Evolutionary conservation across 2,888 invertebrate species (phyloP).

Genomic region (Platycheirus rosarum): DNA sequence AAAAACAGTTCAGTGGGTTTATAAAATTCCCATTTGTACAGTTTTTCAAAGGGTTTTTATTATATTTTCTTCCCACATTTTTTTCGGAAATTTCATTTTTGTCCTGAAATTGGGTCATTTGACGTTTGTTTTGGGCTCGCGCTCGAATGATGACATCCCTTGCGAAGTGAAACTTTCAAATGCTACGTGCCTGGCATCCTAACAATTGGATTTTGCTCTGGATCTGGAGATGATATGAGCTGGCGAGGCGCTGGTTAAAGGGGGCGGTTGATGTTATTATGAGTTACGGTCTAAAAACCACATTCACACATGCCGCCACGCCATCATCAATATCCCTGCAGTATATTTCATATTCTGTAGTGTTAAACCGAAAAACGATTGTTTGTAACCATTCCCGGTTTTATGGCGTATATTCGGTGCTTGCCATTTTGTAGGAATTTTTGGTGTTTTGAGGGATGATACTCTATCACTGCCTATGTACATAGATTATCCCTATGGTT

Average conservation of each 20-base stretch:
- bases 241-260: not conserved
- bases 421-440: constrained; percentile 48
- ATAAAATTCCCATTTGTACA: constrained; percentile 53
- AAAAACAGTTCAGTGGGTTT: constrained; percentile 37
- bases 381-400: constrained; percentile 38
- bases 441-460: constrained; percentile 35
- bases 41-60: constrained; percentile 55
- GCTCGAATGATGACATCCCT: constrained; percentile 69
- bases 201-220: constrained; percentile 61
- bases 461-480: constrained; percentile 6
- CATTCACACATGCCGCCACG: constrained; percentile 40
- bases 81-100: constrained; percentile 55
- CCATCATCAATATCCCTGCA: constrained; percentile 64
- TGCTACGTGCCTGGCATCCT: constrained; percentile 69
- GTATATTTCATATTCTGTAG: constrained; percentile 63
- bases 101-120: constrained; percentile 69
- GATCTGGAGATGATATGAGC: not conserved
- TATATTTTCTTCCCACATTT: constrained; percentile 8
- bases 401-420: constrained; percentile 38
- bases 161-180: constrained; percentile 70
- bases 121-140: constrained; percentile 61
- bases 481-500: not conserved
- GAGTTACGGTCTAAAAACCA: constrained; percentile 69
- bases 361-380: constrained; percentile 59
- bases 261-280: constrained; percentile 54